Percentiles rank a stretch among this genome's conserved stretches.
These are phyloP conservation scores for Neodiprion virginianus DNA, from an alignment of 1,140 invertebrate genomes.

Conservation along the genomic window DNA sequence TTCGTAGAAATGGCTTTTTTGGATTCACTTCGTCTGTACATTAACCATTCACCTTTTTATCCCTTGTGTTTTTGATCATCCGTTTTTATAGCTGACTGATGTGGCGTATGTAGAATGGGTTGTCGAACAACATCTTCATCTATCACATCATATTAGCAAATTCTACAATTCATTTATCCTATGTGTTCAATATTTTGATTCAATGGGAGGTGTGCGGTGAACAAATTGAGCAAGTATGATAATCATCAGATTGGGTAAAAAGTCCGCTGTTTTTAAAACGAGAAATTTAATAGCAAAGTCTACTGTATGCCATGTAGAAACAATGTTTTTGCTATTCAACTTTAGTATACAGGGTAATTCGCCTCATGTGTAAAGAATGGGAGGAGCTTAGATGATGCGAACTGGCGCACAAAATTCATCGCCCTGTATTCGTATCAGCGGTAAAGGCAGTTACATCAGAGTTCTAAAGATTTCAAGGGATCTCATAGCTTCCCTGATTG, in stretches of 20 bases:
- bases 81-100: background rate
- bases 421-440: no score
- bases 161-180: background rate
- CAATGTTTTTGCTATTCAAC: no score
- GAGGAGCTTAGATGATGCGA: no score
- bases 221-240: constrained; percentile 15
- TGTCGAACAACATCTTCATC: background rate
- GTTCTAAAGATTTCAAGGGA: no score
- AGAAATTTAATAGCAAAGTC: no score
- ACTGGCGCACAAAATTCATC: no score
- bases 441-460: no score
- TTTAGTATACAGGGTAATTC: no score
- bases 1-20: background rate
- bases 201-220: constrained; percentile 40
- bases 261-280: no score
- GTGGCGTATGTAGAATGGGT: background rate
- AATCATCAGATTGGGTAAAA: background rate
- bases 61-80: background rate
- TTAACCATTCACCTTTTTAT: background rate
- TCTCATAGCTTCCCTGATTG: no score
- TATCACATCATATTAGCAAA: background rate
- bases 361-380: no score
- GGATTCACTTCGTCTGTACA: background rate
- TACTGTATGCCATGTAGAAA: no score
- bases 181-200: constrained; percentile 9